Percentiles rank a stretch among this genome's conserved stretches.
phyloP scores from a whole-genome alignment of 30 jellyfish, hydroid and myxozoan genomes.

The Aurelia aurita region DNA sequence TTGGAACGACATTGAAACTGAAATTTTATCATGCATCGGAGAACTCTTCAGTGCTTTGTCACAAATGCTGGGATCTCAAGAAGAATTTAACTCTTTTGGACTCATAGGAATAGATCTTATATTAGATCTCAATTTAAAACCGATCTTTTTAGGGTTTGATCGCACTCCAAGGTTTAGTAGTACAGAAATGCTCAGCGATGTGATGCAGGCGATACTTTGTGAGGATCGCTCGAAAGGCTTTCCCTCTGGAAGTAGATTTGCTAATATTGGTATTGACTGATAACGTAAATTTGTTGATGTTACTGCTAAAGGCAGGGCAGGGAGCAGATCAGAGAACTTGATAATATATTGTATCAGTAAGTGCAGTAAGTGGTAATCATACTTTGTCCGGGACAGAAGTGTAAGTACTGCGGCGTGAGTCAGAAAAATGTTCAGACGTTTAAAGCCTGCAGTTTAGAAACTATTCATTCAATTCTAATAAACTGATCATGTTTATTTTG shows the following conservation, averaged over 20 bases:
- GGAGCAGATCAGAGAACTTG: too few species aligned
- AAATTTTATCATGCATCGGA: slow-evolving; percentile 46
- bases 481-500: too few species aligned
- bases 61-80: neutral
- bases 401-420: too few species aligned
- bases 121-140: slow-evolving; percentile 31
- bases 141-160: slow-evolving; percentile 65
- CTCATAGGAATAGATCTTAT: slow-evolving; percentile 65
- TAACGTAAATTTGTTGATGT: too few species aligned
- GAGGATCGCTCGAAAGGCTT: slow-evolving; percentile 1
- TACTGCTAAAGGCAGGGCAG: too few species aligned
- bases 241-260: slow-evolving; percentile 17
- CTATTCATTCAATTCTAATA: too few species aligned
- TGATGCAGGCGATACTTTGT: slow-evolving; percentile 4
- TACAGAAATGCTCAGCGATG: slow-evolving; percentile 12
- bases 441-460: too few species aligned
- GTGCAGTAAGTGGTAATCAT: too few species aligned
- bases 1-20: slow-evolving; percentile 69
- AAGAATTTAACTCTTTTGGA: slow-evolving; percentile 33
- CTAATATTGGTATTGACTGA: neutral
- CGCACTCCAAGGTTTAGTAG: slow-evolving; percentile 34
- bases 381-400: too few species aligned
- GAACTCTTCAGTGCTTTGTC: slow-evolving; percentile 1
- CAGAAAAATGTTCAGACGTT: too few species aligned
- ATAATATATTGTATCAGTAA: too few species aligned